phyloP scores from a whole-genome alignment of 2,797 vertebrate species.

The Babyrousa celebensis region DNA sequence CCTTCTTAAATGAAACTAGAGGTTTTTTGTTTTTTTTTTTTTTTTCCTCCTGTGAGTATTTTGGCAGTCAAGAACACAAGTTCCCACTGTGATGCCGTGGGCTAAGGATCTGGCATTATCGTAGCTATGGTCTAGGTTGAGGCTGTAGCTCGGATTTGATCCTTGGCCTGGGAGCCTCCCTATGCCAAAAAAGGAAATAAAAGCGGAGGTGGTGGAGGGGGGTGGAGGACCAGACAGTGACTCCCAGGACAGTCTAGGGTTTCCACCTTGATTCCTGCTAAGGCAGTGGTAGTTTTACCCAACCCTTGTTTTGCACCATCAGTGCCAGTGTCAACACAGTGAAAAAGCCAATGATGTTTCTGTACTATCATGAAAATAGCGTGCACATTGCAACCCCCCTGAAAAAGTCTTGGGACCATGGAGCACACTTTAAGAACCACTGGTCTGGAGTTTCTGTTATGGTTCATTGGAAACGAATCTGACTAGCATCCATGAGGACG shows the following conservation, averaged over 20 bases:
- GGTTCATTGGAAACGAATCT: too few relatives aligned
- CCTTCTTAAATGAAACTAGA: neutral
- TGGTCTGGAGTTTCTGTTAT: too few relatives aligned
- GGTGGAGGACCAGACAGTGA: too few relatives aligned
- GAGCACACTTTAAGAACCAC: neutral
- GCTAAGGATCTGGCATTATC: too few relatives aligned
- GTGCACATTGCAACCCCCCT: neutral
- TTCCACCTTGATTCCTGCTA: neutral
- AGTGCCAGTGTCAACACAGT: neutral
- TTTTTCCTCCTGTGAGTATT: neutral
- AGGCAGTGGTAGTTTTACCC: neutral
- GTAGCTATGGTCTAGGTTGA: too few relatives aligned
- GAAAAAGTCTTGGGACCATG: neutral
- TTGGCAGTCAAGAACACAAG: neutral
- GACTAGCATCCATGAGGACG: too few relatives aligned
- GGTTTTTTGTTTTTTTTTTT: neutral
- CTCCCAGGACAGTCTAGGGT: accelerated
- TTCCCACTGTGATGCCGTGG: too few relatives aligned
- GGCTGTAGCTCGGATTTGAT: too few relatives aligned
- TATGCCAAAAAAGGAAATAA: too few relatives aligned
- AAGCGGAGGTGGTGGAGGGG: too few relatives aligned
- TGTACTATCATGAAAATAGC: neutral
- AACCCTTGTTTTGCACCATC: neutral
- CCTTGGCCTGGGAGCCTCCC: too few relatives aligned
- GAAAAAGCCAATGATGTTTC: neutral